Evolutionary conservation across 2,888 invertebrate genomes (phyloP).

Genomic region (Exocentrus adspersus): DNA sequence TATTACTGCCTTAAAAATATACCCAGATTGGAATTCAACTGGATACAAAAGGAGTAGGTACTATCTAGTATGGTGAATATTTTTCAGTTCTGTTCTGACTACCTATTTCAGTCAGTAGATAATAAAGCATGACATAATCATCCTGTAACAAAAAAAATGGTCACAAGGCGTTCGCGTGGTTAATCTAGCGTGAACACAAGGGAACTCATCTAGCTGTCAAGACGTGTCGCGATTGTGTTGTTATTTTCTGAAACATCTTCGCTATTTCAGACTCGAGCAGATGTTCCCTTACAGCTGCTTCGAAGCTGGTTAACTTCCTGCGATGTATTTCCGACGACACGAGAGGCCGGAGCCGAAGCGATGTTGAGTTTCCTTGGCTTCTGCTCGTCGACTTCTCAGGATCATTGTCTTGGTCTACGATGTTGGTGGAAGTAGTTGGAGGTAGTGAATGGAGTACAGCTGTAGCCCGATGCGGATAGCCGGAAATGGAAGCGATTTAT

Average conservation of each 20-base stretch:
- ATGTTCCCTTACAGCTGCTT: conserved; percentile 14
- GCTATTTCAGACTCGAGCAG: conserved; percentile 17
- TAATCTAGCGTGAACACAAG: not conserved
- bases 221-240: conserved; percentile 15
- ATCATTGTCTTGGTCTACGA: conserved; percentile 10
- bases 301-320: conserved; percentile 16
- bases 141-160: not conserved
- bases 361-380: conserved; percentile 20
- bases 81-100: too few species aligned
- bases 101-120: too few species aligned
- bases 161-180: not conserved
- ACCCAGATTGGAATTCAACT: too few species aligned
- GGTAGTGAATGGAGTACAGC: too few species aligned
- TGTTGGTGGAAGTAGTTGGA: not conserved
- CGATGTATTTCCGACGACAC: conserved; percentile 20
- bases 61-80: too few species aligned
- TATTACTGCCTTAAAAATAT: too few species aligned
- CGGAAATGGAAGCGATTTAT: too few species aligned
- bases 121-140: not conserved
- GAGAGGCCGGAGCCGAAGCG: conserved; percentile 5
- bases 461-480: too few species aligned
- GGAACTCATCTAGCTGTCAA: conserved; percentile 13
- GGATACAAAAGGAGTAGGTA: too few species aligned
- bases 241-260: conserved; percentile 19
- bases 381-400: conserved; percentile 1